phyloP scores from a whole-genome alignment of 2,888 invertebrate genomes.

The Ferdinandea cuprea region DNA sequence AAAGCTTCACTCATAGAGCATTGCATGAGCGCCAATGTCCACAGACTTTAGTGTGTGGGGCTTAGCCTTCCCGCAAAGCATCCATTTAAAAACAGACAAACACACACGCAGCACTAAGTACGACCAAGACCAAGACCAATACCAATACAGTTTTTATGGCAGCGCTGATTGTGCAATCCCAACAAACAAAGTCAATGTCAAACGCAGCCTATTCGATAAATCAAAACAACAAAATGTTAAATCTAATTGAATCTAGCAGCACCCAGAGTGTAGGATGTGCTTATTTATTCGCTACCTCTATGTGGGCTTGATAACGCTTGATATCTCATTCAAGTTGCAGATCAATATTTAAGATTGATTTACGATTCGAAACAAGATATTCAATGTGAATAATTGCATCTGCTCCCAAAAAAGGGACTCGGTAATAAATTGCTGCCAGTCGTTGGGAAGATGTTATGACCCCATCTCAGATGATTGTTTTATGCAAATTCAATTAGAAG shows the following conservation, averaged over 20 bases:
- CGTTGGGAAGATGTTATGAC: conserved; percentile 33
- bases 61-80: conserved; percentile 37
- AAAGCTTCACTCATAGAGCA: conserved; percentile 19
- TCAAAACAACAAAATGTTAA: conserved; percentile 17
- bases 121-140: no score
- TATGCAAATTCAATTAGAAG: conserved; percentile 39
- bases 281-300: conserved; percentile 49
- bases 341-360: conserved; percentile 65
- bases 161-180: conserved; percentile 40
- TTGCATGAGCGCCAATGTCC: conserved; percentile 26
- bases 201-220: conserved; percentile 28
- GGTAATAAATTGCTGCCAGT: conserved; percentile 25
- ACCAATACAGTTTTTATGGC: conserved; percentile 14
- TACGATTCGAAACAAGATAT: conserved; percentile 32
- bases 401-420: conserved; percentile 38
- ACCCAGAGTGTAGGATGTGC: conserved; percentile 44
- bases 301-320: conserved; percentile 37
- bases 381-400: conserved; percentile 39
- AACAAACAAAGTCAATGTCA: conserved; percentile 57
- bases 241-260: conserved; percentile 21
- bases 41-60: conserved; percentile 21
- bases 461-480: conserved; percentile 3
- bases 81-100: conserved; percentile 17
- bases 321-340: conserved; percentile 36
- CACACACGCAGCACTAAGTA: conserved; percentile 3